Evolutionary conservation across 2,888 invertebrate species (phyloP).

Genomic region (Gasteruption jaculator): DNA sequence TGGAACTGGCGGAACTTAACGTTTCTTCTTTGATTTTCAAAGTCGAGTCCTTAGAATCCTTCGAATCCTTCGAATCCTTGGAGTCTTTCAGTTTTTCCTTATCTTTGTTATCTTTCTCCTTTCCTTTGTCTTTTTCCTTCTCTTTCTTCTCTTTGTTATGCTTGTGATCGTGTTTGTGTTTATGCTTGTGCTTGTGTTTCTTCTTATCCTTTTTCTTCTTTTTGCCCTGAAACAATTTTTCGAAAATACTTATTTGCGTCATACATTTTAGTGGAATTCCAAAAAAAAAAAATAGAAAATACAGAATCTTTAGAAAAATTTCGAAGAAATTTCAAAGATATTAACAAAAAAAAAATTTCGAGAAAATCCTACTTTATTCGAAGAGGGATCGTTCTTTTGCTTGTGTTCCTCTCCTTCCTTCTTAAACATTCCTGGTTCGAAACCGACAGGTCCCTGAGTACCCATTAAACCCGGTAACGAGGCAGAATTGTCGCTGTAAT

Average conservation of each 20-base stretch:
- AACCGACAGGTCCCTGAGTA: constrained; percentile 69
- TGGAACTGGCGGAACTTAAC: constrained; percentile 71
- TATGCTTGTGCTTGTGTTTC: constrained; percentile 75
- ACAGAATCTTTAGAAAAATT: neutral
- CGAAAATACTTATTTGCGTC: neutral
- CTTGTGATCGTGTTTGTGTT: constrained; percentile 57
- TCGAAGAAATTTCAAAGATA: neutral
- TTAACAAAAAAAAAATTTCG: neutral
- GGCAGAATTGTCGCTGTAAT: constrained; percentile 76
- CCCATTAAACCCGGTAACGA: constrained; percentile 72
- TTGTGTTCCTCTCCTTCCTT: constrained; percentile 54
- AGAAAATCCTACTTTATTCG: constrained; percentile 52
- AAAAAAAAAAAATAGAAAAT: constrained; percentile 12
- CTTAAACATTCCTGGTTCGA: constrained; percentile 82
- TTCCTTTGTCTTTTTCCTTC: constrained; percentile 63
- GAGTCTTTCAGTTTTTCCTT: no score
- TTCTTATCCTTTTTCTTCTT: constrained; percentile 88
- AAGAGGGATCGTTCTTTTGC: constrained; percentile 57
- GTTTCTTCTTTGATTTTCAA: constrained; percentile 70
- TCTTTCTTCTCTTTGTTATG: constrained; percentile 61
- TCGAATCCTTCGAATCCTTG: constrained; percentile 48
- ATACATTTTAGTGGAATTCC: constrained; percentile 14
- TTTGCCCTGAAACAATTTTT: constrained; percentile 43
- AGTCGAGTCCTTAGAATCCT: constrained; percentile 57
- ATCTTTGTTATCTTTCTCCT: constrained; percentile 53